Base-by-base conservation (phyloP, 53 echinoderm and acorn worm species). In the Holothuria scabra region DNA sequence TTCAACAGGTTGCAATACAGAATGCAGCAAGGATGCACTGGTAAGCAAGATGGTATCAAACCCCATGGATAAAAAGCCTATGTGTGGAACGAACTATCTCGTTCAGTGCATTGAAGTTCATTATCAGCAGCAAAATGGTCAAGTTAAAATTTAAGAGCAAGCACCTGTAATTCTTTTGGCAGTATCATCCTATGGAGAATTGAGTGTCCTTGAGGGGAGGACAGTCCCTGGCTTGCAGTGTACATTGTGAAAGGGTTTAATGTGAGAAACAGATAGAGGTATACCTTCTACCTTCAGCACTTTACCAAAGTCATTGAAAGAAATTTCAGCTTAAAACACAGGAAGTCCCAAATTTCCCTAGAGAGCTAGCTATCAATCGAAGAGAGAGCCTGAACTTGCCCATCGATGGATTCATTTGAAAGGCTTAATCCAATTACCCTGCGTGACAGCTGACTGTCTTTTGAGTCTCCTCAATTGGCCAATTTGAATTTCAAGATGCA, bases 401-500 rank as follows among this genome's bases (percentile, higher is more conserved):
- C 72, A 41, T 72, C 72, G 28, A 72, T 44, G 72, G 72, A 44
- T 72, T 72, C 72, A 72, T 72, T 52, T 44, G 37, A 72, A 48
- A 44, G 21, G 23, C 72, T 72, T 72, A 72, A 72, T 72, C 72
- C 46, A 72, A 72, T 72, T 72, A 72, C 20, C 21, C 48, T 41
- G 44, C 48, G 9, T 72, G 72, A 72, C 46, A 72, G 72, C 48
- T 30, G 23, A 72, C 72, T 10, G 46, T 72, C 72, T 72, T 72
- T n/a, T 22, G 11, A 44, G 24, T 46, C 72, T 44, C 23, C 23
- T 72, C 72, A 72, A 26, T 72, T 23, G 72, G 72, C 48, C 72
- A 72, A 72, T 72, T 72, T 72, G 72, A 72, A 72, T 72, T 72
- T 72, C 46, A 71, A 48, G 72, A 72, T 72, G 72, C 6, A 38